Conservation (phyloP, 2,797 vertebrate genomes). For the Mycteria americana region DNA sequence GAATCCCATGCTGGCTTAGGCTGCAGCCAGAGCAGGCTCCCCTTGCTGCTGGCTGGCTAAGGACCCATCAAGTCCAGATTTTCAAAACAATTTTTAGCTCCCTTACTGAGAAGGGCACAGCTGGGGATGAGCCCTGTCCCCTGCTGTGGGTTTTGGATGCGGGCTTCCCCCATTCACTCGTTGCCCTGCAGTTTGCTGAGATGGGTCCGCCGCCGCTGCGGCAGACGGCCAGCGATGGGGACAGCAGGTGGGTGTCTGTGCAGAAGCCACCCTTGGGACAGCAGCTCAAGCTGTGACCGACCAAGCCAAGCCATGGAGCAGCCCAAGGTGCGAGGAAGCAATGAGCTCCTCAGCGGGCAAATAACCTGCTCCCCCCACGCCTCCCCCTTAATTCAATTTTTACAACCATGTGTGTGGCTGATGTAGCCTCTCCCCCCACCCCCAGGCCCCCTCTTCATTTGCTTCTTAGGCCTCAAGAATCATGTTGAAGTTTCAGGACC, state of each 20-base stretch:
- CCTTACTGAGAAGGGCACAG: accelerated
- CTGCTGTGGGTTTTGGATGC: accelerated
- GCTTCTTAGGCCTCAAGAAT: conserved; percentile 36
- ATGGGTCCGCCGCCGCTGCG: not conserved
- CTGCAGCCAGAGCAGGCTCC: not conserved
- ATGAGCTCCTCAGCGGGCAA: not conserved
- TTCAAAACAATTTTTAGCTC: not conserved
- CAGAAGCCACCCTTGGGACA: not conserved
- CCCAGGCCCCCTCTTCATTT: not conserved
- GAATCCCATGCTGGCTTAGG: not conserved
- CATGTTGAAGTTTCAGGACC: conserved; percentile 40
- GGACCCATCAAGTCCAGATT: not conserved
- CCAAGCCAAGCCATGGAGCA: not conserved
- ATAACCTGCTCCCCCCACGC: not conserved
- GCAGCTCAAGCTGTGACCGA: not conserved
- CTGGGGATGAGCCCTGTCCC: not conserved
- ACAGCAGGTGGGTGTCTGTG: not conserved
- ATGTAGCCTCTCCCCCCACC: not conserved
- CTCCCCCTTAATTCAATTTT: not conserved
- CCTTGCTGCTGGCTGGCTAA: not conserved
- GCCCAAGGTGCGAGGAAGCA: not conserved
- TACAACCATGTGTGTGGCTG: not conserved
- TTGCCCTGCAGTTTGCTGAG: not conserved
- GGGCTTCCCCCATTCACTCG: accelerated
- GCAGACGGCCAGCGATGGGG: not conserved